Evolutionary conservation across 2,888 invertebrate genomes (phyloP).

Genomic region (Schizaphis graminum): DNA sequence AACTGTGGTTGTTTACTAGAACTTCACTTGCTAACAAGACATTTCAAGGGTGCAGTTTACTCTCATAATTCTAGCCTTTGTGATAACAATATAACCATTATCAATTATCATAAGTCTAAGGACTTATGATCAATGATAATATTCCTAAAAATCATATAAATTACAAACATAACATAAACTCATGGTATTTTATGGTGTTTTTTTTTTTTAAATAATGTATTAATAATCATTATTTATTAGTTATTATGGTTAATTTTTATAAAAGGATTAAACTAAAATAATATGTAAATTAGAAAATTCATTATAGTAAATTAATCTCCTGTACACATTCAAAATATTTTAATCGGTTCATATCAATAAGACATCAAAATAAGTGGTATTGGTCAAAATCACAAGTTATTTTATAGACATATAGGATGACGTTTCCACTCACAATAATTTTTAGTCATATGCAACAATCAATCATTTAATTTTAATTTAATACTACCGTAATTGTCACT

Average conservation of each 20-base stretch:
- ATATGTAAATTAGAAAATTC: not conserved
- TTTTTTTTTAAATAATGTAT: not conserved
- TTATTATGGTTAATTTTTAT: not conserved
- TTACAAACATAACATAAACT: not conserved
- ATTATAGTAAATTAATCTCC: not conserved
- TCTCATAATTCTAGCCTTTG: not conserved
- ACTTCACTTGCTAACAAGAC: not conserved
- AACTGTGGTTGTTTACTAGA: not conserved
- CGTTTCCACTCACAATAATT: not conserved
- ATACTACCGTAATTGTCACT: not conserved
- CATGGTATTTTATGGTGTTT: not conserved
- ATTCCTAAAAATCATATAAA: not conserved
- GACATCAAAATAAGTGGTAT: not conserved
- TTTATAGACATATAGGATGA: not conserved
- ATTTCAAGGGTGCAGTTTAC: not conserved
- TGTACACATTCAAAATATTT: not conserved
- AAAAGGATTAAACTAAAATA: not conserved
- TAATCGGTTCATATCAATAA: not conserved
- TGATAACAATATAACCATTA: no score
- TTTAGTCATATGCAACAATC: not conserved
- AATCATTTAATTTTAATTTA: not conserved
- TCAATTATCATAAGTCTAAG: not conserved
- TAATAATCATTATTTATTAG: no score
- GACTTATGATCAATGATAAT: not conserved
- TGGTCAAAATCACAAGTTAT: not conserved